phyloP scores from a whole-genome alignment of 2,888 invertebrate species.

The Meganola albula region DNA sequence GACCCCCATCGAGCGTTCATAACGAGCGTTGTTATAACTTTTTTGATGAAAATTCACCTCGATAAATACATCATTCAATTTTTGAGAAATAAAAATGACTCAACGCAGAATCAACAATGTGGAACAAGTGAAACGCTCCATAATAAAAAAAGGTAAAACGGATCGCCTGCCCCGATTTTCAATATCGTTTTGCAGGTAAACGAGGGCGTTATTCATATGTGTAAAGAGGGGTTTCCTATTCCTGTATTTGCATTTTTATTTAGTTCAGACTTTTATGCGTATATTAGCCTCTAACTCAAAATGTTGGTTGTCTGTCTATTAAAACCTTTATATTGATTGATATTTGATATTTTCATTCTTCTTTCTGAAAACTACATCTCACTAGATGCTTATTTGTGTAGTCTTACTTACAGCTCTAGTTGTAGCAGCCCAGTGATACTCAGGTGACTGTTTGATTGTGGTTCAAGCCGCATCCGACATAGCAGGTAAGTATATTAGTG shows the following conservation, averaged over 20 bases:
- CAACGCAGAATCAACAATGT: slow-evolving; percentile 59
- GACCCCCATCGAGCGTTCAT: slow-evolving; percentile 33
- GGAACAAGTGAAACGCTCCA: slow-evolving; percentile 64
- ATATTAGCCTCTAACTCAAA: too few relatives aligned
- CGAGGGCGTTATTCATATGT: slow-evolving; percentile 58
- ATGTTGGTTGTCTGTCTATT: too few relatives aligned
- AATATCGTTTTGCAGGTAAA: slow-evolving; percentile 61
- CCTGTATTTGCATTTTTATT: slow-evolving; percentile 37
- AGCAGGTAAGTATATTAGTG: too few relatives aligned
- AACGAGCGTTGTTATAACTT: slow-evolving; percentile 40
- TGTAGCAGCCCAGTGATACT: too few relatives aligned
- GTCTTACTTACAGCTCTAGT: too few relatives aligned
- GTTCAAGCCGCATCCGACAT: too few relatives aligned
- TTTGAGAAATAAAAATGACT: slow-evolving; percentile 55
- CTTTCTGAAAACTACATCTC: too few relatives aligned
- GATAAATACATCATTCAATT: slow-evolving; percentile 57
- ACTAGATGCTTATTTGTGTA: too few relatives aligned
- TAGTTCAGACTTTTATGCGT: too few relatives aligned
- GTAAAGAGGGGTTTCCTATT: slow-evolving; percentile 45
- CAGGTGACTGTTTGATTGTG: too few relatives aligned
- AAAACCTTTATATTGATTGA: too few relatives aligned
- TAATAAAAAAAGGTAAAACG: slow-evolving; percentile 61
- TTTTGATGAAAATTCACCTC: slow-evolving; percentile 44
- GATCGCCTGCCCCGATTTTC: slow-evolving; percentile 56
- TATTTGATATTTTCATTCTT: too few relatives aligned